Base-by-base conservation (phyloP, 1,140 invertebrate species). In the Heliconius melpomene region DNA sequence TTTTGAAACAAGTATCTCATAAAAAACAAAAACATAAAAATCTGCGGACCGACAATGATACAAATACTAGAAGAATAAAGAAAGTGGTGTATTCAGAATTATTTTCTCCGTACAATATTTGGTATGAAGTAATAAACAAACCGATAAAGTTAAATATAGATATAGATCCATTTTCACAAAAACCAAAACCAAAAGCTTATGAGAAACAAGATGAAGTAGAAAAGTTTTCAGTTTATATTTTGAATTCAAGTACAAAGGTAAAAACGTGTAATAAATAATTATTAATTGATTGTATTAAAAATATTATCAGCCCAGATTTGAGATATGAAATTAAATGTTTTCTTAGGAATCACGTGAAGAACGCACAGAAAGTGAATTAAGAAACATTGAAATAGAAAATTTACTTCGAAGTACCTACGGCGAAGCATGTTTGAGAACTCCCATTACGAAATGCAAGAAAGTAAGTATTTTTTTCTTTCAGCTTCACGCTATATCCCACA, bases 371-470 rank as follows among this genome's bases (percentile, higher is more conserved):
- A 57, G 60, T 29, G 26, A 66, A 66, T 66, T 29, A 66, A 29
- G 26, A 72, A 40, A 72, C 2, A 8, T 11, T 36, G 16, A 77
- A 77, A 26, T 29, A 20, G 18, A 74, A 54, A 84, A 79, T 54
- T 46, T 89, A 7, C 70, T 72, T 38, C 16, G 87, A 26, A 77
- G 85, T 20, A 83, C 83, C 8, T 90, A 89, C 26, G 89, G 87
- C 0, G 85, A 88, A 40, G 83, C 84, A 0, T 90, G 89, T 20
- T 79, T 87, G 29, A 85, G 85, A 79, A 72, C 87, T 8, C 87
- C 88, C 1, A 75, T 89, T 11, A 85, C 70, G 36, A 90, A 90
- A 81, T 90, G 89, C 75, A 82, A 83, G 54, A 87, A 86, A 85
- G 89, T 90, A 83, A 83, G 78, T 75, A 50, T 40, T 26, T 46